Evolutionary conservation across 2,888 invertebrate genomes (phyloP).

Genomic region (Bugula neritina): DNA sequence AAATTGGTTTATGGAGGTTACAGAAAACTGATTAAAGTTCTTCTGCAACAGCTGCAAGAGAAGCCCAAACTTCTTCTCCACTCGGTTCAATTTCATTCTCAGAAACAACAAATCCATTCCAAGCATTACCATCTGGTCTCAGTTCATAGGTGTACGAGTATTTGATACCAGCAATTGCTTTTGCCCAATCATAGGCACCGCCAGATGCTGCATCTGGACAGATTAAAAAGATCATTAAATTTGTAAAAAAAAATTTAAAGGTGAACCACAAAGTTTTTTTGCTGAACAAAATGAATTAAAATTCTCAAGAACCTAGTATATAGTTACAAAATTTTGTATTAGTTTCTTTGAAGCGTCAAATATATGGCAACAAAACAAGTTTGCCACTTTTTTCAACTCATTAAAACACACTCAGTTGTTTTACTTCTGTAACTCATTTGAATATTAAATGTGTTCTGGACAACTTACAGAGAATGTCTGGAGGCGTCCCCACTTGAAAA

Average conservation of each 20-base stretch:
- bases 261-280: too few relatives aligned
- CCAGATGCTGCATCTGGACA: conserved; percentile 26
- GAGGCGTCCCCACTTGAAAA: conserved; percentile 34
- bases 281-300: too few relatives aligned
- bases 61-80: conserved; percentile 28
- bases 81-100: conserved; percentile 25
- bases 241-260: too few relatives aligned
- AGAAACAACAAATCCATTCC: conserved; percentile 27
- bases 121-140: conserved; percentile 24
- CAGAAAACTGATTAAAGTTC: neutral
- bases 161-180: conserved; percentile 27
- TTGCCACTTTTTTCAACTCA: too few relatives aligned
- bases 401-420: too few relatives aligned
- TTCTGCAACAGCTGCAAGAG: neutral
- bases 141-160: conserved; percentile 28
- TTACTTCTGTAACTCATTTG: neutral
- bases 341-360: too few relatives aligned
- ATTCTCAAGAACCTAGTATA: too few relatives aligned
- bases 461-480: conserved; percentile 35
- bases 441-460: too few relatives aligned
- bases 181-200: conserved; percentile 27
- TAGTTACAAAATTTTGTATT: too few relatives aligned
- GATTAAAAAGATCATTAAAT: neutral
- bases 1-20: too few relatives aligned
- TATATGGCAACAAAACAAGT: too few relatives aligned